Base-by-base conservation (phyloP, 1,140 invertebrate species). In the Grapholita molesta region DNA sequence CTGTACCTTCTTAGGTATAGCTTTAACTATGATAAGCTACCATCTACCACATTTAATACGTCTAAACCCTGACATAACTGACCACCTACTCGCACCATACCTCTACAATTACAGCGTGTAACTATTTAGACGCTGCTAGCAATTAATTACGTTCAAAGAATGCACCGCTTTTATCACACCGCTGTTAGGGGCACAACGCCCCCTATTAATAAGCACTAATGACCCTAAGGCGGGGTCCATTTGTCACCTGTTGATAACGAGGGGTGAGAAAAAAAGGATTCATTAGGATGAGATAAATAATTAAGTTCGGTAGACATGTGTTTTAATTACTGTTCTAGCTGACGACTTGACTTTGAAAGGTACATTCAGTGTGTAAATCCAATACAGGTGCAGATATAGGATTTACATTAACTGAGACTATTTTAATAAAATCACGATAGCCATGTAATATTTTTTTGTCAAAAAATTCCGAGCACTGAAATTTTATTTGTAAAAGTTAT, bases 231-330 rank as follows among this genome's bases (percentile, higher is more conserved):
- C 80, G 80, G 78, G 70, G 66, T 79, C 82, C 80, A 86, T 88
- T 89, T 86, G 81, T 89, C 77, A 84, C 76, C 72, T 75, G 76
- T 74, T 68, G 80, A 79, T 85, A 83, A 85, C 76, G 73, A 77
- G 70, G 57, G 42, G 18, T 48, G 42, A 21, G 42, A 48, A 48
- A 48, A 61, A 61, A 28, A 55, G 23, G 53, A 25, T 24, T 53
- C 7, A 15, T 61, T 32, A 4, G 24, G 24, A 21, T 48, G 7
- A 48, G 42, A 42, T 15, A 48, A 48, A 48, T 48, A 48, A 48
- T 48, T 48, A 48, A 21, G 4, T 48, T 21, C 15, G 1, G 38
- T n/a, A 42, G 12, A 18, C 3, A 12, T 18, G 2, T 12, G 38
- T 48, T 11, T 15, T 48, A n/a, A 6, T 48, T 42, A 15, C 3